Conservation (phyloP, 2,113 vertebrate species). For the Sprattus sprattus region DNA sequence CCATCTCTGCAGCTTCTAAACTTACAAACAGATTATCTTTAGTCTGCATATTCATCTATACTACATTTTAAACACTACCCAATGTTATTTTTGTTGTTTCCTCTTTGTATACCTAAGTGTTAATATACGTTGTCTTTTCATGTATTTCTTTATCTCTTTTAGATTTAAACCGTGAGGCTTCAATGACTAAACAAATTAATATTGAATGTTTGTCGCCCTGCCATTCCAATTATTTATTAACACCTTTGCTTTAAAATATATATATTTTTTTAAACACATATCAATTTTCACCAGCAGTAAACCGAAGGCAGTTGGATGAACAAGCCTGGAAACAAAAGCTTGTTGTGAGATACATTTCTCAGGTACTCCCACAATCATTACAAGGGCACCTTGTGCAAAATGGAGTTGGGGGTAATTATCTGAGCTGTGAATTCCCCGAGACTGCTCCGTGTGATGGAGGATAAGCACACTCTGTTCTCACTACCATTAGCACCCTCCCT, state of each 20-base stretch:
- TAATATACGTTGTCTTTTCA: too few species aligned
- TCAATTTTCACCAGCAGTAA: background rate
- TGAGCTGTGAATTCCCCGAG: background rate
- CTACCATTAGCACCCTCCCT: background rate
- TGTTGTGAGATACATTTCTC: background rate
- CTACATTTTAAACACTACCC: too few species aligned
- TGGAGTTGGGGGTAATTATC: background rate
- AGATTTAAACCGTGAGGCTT: background rate
- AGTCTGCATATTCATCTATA: too few species aligned
- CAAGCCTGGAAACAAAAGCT: background rate
- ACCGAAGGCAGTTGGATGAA: background rate
- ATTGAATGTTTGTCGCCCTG: background rate
- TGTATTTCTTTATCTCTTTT: background rate
- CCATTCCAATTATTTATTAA: background rate
- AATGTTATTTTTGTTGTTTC: too few species aligned
- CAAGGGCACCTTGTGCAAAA: slow-evolving; percentile 2
- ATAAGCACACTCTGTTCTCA: background rate
- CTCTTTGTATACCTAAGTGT: too few species aligned
- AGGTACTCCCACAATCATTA: background rate
- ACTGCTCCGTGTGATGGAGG: background rate
- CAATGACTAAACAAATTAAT: background rate
- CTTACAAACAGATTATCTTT: too few species aligned
- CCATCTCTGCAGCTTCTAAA: too few species aligned
- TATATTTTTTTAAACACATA: background rate
- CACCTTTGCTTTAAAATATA: background rate